These are phyloP conservation scores for Astyanax mexicanus DNA, from an alignment of 2,797 vertebrate species.

Conservation along the genomic window DNA sequence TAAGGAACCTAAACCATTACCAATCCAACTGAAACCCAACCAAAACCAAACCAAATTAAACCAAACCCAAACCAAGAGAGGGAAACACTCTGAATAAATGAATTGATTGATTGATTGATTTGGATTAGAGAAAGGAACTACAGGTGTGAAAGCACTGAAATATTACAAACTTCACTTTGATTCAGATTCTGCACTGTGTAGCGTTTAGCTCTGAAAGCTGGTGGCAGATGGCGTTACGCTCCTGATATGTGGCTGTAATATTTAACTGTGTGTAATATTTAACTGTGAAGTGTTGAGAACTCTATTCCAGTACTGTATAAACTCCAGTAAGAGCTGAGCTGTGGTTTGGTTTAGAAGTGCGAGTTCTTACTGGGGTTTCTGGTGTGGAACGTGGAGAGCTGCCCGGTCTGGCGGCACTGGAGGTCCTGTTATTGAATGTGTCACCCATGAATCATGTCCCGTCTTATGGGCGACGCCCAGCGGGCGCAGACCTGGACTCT, in stretches of 20 bases:
- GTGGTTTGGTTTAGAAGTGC: background rate
- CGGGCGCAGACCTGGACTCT: slow-evolving; percentile 38
- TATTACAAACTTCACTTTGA: too few relatives aligned
- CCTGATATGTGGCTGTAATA: background rate
- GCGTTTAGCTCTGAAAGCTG: background rate
- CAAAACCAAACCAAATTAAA: too few relatives aligned
- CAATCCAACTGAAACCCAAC: too few relatives aligned
- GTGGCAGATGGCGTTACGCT: background rate
- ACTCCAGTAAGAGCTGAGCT: background rate
- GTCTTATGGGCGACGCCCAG: slow-evolving; percentile 35
- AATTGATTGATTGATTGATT: too few relatives aligned
- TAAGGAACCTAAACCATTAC: too few relatives aligned
- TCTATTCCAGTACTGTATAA: background rate
- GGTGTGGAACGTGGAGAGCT: slow-evolving; percentile 14
- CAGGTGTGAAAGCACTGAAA: too few relatives aligned
- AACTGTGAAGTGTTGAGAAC: background rate
- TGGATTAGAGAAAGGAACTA: too few relatives aligned
- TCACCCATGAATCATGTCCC: slow-evolving; percentile 52
- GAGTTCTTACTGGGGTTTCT: background rate
- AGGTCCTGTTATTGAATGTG: slow-evolving; percentile 43
- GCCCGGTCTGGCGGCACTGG: slow-evolving; percentile 25
- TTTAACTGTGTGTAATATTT: background rate
- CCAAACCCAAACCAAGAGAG: too few relatives aligned
- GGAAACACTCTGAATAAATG: too few relatives aligned
- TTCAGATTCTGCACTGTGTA: too few relatives aligned